Evolutionary conservation across 2,113 vertebrate genomes (phyloP).

Genomic region (Naja naja): DNA sequence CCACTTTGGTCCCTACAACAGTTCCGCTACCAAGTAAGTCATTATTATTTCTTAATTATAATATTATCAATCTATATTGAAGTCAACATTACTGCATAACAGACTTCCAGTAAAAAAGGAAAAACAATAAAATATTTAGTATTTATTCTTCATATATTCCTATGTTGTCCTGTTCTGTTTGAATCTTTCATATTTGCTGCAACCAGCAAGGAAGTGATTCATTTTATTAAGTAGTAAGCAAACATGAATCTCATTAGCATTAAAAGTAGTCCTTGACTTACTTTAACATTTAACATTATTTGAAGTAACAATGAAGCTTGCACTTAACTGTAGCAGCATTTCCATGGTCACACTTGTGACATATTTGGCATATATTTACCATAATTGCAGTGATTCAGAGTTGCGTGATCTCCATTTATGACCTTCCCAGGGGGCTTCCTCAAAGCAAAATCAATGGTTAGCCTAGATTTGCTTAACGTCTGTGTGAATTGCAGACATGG

Average conservation of each 20-base stretch:
- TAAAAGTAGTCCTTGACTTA: neutral
- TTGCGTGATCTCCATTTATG: neutral
- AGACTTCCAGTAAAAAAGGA: neutral
- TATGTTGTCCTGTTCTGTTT: neutral
- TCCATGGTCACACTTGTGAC: neutral
- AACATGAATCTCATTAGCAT: neutral
- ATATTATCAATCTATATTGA: neutral
- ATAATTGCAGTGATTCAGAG: neutral
- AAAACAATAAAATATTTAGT: neutral
- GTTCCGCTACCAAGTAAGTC: constrained; percentile 76
- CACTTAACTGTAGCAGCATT: neutral
- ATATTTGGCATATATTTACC: neutral
- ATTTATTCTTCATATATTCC: neutral
- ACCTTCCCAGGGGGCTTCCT: neutral
- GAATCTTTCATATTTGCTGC: neutral
- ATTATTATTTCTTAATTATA: neutral
- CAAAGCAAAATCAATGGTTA: neutral
- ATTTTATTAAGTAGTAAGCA: neutral
- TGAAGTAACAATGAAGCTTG: neutral
- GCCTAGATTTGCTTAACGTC: neutral
- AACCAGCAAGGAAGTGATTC: neutral
- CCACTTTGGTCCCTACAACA: constrained; percentile 75
- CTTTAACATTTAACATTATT: neutral
- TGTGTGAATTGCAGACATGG: neutral
- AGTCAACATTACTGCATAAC: neutral